Conservation (phyloP, 2,113 vertebrate species). For the Pavo muticus region DNA sequence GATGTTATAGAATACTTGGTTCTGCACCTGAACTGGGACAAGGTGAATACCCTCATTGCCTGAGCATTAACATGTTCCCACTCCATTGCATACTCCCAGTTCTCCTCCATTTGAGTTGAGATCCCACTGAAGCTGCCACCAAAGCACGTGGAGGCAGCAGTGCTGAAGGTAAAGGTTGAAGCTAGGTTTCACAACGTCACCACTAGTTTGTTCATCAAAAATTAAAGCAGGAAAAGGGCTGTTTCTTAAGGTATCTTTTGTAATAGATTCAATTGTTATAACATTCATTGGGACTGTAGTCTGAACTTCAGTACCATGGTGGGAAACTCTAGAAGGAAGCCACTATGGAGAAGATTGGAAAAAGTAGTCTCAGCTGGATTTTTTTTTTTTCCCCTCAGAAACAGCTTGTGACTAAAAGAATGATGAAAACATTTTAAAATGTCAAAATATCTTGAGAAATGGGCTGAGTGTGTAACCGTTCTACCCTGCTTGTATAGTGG, state of each 20-base stretch:
- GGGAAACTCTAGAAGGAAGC: not conserved
- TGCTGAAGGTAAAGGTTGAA: constrained; percentile 16
- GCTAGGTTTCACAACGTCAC: not conserved
- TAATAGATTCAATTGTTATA: not conserved
- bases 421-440: not conserved
- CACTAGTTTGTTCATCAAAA: not conserved
- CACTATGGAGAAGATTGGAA: not conserved
- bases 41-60: constrained; percentile 24
- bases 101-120: not conserved
- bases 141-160: not conserved
- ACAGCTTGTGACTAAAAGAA: not conserved
- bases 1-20: constrained; percentile 39
- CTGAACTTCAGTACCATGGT: not conserved
- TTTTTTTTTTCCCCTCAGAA: not conserved
- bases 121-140: constrained; percentile 8
- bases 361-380: not conserved
- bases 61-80: not conserved
- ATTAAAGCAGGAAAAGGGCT: not conserved
- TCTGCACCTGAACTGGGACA: not conserved
- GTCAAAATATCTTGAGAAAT: not conserved
- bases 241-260: not conserved
- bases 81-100: not conserved
- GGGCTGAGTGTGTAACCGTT: not conserved
- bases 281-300: not conserved
- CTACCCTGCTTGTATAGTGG: not conserved